Evolutionary conservation across 2,113 vertebrate species (phyloP).

Genomic region (Oenanthe melanoleuca): DNA sequence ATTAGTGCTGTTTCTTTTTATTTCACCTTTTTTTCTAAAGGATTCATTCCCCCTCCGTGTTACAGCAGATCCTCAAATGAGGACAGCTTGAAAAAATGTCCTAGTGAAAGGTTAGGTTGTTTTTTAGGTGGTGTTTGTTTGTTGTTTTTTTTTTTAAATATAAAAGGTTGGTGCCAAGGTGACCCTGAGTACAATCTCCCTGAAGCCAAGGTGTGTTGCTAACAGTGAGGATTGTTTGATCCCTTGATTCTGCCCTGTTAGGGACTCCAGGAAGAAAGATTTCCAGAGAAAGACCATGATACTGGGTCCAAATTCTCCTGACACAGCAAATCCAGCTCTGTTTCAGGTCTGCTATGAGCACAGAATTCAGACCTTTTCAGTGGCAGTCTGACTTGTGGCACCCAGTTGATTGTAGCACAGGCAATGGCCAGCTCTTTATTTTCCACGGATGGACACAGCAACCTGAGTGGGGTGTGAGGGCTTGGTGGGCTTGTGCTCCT

Average conservation of each 20-base stretch:
- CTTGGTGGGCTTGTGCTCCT: not conserved
- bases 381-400: not conserved
- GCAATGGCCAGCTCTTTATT: not conserved
- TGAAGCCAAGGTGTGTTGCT: not conserved
- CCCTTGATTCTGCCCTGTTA: not conserved
- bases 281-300: not conserved
- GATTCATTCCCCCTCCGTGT: not conserved
- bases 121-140: not conserved
- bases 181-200: not conserved
- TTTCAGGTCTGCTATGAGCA: not conserved
- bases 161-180: not conserved
- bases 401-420: not conserved
- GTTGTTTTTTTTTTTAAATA: too few relatives aligned
- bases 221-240: not conserved
- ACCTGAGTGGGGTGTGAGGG: not conserved
- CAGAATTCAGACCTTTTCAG: not conserved
- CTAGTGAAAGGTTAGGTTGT: not conserved
- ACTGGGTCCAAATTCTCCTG: not conserved
- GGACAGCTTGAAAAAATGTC: not conserved
- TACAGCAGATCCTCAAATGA: not conserved
- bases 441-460: rapidly evolving
- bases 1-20: not conserved
- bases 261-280: not conserved
- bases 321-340: not conserved
- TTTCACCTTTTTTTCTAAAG: not conserved